phyloP scores from a whole-genome alignment of 1,140 invertebrate genomes.

The Drosophila lacertosa region DNA sequence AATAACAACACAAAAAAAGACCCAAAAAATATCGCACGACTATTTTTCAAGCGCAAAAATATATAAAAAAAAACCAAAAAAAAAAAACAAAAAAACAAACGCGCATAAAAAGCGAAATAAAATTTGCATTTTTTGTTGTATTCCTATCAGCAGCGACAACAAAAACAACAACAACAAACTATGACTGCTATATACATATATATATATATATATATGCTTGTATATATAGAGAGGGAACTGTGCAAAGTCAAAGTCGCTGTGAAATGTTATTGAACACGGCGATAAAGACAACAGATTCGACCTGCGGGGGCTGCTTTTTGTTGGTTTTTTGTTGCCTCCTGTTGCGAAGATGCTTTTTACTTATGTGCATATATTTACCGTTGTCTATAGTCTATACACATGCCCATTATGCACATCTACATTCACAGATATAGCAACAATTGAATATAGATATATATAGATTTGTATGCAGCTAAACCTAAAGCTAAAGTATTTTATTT shows the following conservation, averaged over 20 bases:
- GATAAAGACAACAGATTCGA: slow-evolving; percentile 22
- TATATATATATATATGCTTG: slow-evolving; percentile 5
- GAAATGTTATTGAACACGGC: slow-evolving; percentile 67
- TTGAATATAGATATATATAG: slow-evolving; percentile 11
- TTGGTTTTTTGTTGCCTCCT: too few relatives aligned
- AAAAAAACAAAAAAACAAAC: slow-evolving; percentile 38
- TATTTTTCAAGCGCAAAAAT: slow-evolving; percentile 10
- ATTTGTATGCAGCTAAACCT: slow-evolving; percentile 9
- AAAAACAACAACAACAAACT: slow-evolving; percentile 33
- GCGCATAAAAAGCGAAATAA: slow-evolving; percentile 62
- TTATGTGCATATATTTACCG: slow-evolving; percentile 44
- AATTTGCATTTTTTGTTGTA: slow-evolving; percentile 70
- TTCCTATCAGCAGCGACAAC: slow-evolving; percentile 59
- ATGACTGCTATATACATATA: slow-evolving; percentile 5
- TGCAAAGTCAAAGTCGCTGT: slow-evolving; percentile 71
- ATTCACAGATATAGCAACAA: slow-evolving; percentile 7
- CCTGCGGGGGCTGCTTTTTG: not conserved
- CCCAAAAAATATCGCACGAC: slow-evolving; percentile 17
- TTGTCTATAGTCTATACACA: slow-evolving; percentile 4
- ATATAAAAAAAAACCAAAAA: slow-evolving; percentile 43
- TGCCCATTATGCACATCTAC: not conserved
- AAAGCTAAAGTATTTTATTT: not conserved
- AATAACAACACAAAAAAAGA: slow-evolving; percentile 11
- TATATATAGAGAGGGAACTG: slow-evolving; percentile 23
- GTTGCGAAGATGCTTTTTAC: slow-evolving; percentile 22